A percentile compares a stretch with the other conserved stretches of the same genome.
Evolutionary conservation across 2,113 vertebrate genomes (phyloP).

Genomic region (Colistium nudipinnis): DNA sequence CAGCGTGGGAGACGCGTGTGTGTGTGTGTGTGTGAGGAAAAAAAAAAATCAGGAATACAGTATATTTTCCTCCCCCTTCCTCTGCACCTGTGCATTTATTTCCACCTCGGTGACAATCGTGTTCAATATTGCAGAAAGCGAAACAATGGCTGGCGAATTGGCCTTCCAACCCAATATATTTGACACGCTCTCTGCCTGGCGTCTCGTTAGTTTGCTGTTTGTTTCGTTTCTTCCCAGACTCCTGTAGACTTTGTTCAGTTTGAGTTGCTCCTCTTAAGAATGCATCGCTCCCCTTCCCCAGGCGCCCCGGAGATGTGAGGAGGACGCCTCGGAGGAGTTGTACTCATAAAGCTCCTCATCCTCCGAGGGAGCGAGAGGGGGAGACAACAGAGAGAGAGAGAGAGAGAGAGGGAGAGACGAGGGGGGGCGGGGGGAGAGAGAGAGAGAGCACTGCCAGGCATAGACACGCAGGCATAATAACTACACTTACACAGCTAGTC

Average conservation of each 20-base stretch:
- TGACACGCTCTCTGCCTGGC: slow-evolving; percentile 75
- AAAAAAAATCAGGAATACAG: slow-evolving; percentile 46
- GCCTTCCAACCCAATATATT: slow-evolving; percentile 80
- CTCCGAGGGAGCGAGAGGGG: slow-evolving; percentile 68
- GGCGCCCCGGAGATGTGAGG: slow-evolving; percentile 82
- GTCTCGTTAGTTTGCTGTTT: slow-evolving; percentile 83
- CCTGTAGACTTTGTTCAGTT: slow-evolving; percentile 81
- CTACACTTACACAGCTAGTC: slow-evolving; percentile 79
- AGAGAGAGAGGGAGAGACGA: slow-evolving; percentile 26
- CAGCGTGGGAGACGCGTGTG: slow-evolving; percentile 49
- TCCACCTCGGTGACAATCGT: slow-evolving; percentile 16
- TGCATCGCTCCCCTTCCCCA: slow-evolving; percentile 79
- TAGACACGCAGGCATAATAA: slow-evolving; percentile 76
- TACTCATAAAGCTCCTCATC: slow-evolving; percentile 83
- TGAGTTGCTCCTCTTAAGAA: slow-evolving; percentile 81
- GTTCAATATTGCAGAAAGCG: slow-evolving; percentile 65
- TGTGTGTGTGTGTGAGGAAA: slow-evolving; percentile 4
- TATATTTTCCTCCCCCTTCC: slow-evolving; percentile 19
- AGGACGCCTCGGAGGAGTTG: slow-evolving; percentile 82
- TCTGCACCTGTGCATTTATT: not conserved
- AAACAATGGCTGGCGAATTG: slow-evolving; percentile 80
- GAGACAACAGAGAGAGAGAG: slow-evolving; percentile 48
- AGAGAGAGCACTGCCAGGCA: slow-evolving; percentile 67
- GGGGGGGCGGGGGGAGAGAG: slow-evolving; percentile 35
- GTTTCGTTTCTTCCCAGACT: slow-evolving; percentile 77